Evolutionary conservation across 1,140 invertebrate genomes (phyloP).

Genomic region (Nautilus pompilius): DNA sequence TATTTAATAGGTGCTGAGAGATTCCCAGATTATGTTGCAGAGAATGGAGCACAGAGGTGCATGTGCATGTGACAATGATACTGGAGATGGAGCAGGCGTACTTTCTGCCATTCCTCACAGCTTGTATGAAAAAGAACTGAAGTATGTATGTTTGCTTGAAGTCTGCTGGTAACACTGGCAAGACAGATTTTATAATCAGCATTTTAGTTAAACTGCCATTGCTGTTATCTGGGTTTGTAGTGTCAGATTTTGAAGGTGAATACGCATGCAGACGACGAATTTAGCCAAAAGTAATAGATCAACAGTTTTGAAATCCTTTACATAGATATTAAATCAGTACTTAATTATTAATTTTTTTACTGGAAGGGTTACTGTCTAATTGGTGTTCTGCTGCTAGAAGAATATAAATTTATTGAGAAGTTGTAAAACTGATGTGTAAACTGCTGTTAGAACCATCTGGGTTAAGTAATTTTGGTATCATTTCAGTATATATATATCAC

Average conservation of each 20-base stretch:
- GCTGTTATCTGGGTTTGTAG: neutral
- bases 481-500: too few species aligned
- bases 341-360: too few species aligned
- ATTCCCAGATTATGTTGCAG: constrained; percentile 88
- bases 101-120: constrained; percentile 93
- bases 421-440: too few species aligned
- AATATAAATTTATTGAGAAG: too few species aligned
- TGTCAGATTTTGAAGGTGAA: neutral
- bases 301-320: too few species aligned
- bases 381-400: too few species aligned
- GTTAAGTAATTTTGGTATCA: too few species aligned
- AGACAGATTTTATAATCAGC: neutral
- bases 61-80: constrained; percentile 97
- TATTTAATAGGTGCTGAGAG: constrained; percentile 77
- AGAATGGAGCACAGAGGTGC: constrained; percentile 99
- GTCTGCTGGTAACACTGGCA: neutral
- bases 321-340: too few species aligned
- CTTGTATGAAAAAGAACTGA: constrained; percentile 72
- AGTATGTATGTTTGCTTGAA: constrained; percentile 42
- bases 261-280: too few species aligned
- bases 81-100: constrained; percentile 96
- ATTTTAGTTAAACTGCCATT: constrained; percentile 1
- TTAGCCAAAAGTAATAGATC: too few species aligned
- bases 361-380: too few species aligned
- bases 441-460: too few species aligned